A percentile compares a stretch with the other conserved stretches of the same genome.
phyloP scores from a whole-genome alignment of 2,888 invertebrate genomes.

The Apomyelois bistriatella region DNA sequence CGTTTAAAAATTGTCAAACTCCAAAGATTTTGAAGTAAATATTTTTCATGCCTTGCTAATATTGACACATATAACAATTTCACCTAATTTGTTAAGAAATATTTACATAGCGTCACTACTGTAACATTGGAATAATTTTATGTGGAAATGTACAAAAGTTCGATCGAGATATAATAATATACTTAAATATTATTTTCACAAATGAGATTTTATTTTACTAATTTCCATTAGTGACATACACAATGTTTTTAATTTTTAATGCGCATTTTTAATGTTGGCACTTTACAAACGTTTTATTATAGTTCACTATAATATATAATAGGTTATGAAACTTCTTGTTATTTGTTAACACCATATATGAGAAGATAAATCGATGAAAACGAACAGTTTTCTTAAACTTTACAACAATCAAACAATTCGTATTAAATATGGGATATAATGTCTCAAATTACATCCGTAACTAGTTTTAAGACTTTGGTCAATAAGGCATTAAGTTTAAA shows the following conservation, averaged over 20 bases:
- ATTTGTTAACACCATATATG: constrained; percentile 38
- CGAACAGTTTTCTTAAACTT: constrained; percentile 64
- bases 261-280: constrained; percentile 9
- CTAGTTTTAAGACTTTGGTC: constrained; percentile 81
- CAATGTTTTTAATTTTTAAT: neutral
- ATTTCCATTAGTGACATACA: too few species aligned
- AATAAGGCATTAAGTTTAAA: constrained; percentile 81
- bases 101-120: constrained; percentile 6
- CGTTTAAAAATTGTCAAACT: neutral
- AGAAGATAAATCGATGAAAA: constrained; percentile 62
- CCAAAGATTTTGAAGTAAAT: neutral
- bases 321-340: neutral
- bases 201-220: too few species aligned
- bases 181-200: neutral
- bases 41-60: constrained; percentile 12
- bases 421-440: constrained; percentile 65
- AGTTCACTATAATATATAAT: constrained; percentile 10
- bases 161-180: neutral
- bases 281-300: constrained; percentile 9
- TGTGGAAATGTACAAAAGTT: neutral
- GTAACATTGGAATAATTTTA: neutral
- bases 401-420: constrained; percentile 74
- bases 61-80: constrained; percentile 11
- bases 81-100: constrained; percentile 14
- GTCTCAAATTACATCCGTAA: constrained; percentile 64